phyloP scores from a whole-genome alignment of 2,797 vertebrate genomes.

The Sciurus carolinensis region DNA sequence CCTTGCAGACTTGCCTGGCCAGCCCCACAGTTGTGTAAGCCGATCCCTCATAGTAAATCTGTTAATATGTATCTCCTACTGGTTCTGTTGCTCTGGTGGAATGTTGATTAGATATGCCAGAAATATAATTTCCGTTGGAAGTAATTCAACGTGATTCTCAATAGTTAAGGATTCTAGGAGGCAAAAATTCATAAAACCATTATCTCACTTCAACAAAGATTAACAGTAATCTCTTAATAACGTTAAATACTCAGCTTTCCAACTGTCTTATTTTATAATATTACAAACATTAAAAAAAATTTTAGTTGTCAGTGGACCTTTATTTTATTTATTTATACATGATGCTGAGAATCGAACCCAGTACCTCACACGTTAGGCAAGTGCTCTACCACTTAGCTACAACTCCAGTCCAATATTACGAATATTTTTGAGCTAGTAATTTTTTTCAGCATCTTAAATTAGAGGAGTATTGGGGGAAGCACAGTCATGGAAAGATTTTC shows the following conservation, averaged over 20 bases:
- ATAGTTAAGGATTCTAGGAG: neutral
- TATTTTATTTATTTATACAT: no score
- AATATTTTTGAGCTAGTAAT: neutral
- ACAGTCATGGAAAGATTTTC: neutral
- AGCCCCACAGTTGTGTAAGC: neutral
- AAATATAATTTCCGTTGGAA: neutral
- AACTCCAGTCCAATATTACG: neutral
- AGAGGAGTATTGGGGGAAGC: no score
- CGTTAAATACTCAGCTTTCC: neutral
- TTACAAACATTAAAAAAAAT: neutral
- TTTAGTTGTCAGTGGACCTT: no score
- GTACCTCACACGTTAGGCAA: no score
- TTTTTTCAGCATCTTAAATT: neutral
- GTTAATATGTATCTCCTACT: neutral
- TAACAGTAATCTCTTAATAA: neutral
- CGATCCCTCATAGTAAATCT: neutral
- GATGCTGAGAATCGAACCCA: no score
- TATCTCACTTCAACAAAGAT: conserved; percentile 1
- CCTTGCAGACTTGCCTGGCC: neutral
- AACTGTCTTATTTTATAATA: neutral
- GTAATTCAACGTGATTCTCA: conserved; percentile 13
- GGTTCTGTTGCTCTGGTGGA: neutral
- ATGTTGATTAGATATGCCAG: neutral
- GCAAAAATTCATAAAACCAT: neutral
- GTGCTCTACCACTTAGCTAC: no score